A percentile compares a stretch with the other conserved stretches of the same genome.
phyloP scores from a whole-genome alignment of 2,888 invertebrate genomes.

The Octodonta nipae region DNA sequence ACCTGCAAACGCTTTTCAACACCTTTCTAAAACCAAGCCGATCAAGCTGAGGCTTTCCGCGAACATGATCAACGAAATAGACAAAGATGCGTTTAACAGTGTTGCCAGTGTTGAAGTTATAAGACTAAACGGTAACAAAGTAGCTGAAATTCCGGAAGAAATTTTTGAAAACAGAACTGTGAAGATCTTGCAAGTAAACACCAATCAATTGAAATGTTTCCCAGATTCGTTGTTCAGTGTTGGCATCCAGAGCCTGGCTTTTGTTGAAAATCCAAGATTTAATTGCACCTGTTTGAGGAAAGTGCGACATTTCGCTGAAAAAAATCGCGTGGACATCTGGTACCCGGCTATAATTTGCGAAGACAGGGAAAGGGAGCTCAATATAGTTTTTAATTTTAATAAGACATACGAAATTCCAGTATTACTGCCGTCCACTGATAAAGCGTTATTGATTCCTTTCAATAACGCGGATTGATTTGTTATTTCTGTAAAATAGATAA shows the following conservation, averaged over 20 bases:
- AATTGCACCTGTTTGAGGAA: conserved; percentile 25
- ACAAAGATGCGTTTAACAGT: conserved; percentile 18
- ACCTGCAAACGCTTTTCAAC: conserved; percentile 20
- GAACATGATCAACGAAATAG: conserved; percentile 22
- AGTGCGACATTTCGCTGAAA: conserved; percentile 21
- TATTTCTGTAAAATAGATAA: too few relatives aligned
- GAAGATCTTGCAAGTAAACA: conserved; percentile 20
- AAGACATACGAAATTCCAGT: conserved; percentile 22
- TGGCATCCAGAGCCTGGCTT: conserved; percentile 18
- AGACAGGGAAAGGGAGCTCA: conserved; percentile 16
- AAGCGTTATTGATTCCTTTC: neutral
- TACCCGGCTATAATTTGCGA: conserved; percentile 24
- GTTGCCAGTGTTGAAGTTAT: conserved; percentile 16
- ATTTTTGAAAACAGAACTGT: conserved; percentile 16
- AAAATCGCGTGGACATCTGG: conserved; percentile 18
- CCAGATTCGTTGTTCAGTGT: conserved; percentile 17
- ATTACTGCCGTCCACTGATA: conserved; percentile 1
- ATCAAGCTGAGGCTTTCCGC: conserved; percentile 23
- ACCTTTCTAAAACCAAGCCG: conserved; percentile 18
- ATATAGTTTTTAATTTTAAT: conserved; percentile 21
- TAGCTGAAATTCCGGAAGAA: conserved; percentile 8
- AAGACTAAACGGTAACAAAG: conserved; percentile 23
- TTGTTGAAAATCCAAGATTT: conserved; percentile 22
- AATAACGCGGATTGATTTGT: neutral
- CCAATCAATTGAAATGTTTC: conserved; percentile 23